phyloP scores from a whole-genome alignment of 1,140 invertebrate species.

The Temnothorax nylanderi region DNA sequence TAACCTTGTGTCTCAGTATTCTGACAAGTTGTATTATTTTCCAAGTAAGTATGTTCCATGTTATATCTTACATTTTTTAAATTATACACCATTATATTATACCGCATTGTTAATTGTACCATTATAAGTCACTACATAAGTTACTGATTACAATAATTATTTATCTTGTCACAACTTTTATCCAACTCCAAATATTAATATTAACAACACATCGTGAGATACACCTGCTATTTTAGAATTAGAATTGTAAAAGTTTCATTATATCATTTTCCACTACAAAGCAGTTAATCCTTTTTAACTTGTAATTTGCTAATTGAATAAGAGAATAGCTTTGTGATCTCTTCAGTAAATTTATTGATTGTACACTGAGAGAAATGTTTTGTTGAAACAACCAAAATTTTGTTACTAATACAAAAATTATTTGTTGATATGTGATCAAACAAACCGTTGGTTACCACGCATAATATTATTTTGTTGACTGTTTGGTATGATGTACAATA shows the following conservation, averaged over 20 bases:
- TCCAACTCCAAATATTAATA: too few species aligned
- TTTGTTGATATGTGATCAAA: too few species aligned
- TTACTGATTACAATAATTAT: neutral
- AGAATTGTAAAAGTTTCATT: neutral
- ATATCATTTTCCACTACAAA: neutral
- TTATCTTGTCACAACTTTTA: neutral
- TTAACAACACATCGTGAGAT: too few species aligned
- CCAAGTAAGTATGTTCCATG: neutral
- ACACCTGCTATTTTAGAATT: neutral
- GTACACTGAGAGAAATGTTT: too few species aligned
- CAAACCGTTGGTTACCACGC: too few species aligned
- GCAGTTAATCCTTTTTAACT: neutral
- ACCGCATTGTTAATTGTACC: neutral
- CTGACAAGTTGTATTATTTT: neutral
- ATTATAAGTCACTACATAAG: neutral
- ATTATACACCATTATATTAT: neutral
- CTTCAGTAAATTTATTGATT: neutral
- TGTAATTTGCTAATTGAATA: neutral
- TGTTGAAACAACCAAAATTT: too few species aligned
- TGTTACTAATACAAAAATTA: too few species aligned
- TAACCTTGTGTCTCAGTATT: neutral
- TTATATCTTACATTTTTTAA: neutral
- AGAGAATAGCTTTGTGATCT: neutral
- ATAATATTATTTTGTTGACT: too few species aligned
- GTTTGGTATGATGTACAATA: too few species aligned